Percentiles rank a stretch among this genome's conserved stretches.
Evolutionary conservation across 2,797 vertebrate species (phyloP).

Genomic region (Crocodylus rhombifer): DNA sequence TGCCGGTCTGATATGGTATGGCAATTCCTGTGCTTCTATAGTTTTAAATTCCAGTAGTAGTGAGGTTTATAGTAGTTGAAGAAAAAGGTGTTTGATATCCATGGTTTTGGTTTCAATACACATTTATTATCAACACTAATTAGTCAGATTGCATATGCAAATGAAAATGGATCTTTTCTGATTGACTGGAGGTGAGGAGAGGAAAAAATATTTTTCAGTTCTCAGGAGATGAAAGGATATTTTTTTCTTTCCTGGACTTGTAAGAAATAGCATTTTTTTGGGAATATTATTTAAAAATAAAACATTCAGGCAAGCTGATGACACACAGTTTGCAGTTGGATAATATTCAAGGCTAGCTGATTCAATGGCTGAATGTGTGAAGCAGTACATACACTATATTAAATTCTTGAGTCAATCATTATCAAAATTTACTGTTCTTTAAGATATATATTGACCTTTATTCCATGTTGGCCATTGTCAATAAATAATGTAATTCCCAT

Average conservation of each 20-base stretch:
- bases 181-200: neutral
- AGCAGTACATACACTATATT: neutral
- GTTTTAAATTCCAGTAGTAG: neutral
- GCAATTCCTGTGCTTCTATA: neutral
- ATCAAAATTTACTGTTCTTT: neutral
- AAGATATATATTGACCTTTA: neutral
- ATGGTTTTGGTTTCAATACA: neutral
- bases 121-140: neutral
- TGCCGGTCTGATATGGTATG: accelerated
- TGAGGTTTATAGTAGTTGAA: neutral
- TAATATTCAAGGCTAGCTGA: accelerated
- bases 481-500: neutral
- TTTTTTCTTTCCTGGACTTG: neutral
- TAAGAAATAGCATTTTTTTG: neutral
- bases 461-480: neutral
- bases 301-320: neutral
- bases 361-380: neutral
- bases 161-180: neutral
- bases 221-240: neutral
- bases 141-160: neutral
- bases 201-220: neutral
- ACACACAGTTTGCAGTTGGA: neutral
- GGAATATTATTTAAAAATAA: neutral
- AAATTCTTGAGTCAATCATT: neutral
- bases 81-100: accelerated